phyloP scores from a whole-genome alignment of 2,797 vertebrate species.

The Enteromius trimaculatus region DNA sequence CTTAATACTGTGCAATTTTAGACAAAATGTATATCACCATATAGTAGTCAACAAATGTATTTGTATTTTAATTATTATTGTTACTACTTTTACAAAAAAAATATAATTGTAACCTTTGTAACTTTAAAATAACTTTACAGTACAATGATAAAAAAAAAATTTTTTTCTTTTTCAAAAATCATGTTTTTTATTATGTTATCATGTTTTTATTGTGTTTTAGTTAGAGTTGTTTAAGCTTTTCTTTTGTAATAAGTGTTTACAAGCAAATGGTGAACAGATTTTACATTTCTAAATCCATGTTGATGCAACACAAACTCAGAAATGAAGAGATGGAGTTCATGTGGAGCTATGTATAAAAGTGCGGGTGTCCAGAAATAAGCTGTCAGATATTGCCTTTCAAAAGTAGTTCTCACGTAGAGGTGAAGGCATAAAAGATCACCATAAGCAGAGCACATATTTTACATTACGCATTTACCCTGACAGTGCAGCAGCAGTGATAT shows the following conservation, averaged over 20 bases:
- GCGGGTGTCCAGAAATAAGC: constrained; percentile 1
- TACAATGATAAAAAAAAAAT: not conserved
- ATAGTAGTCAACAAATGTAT: not conserved
- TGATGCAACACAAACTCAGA: not conserved
- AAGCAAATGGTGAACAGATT: not conserved
- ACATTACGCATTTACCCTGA: not conserved
- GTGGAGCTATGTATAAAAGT: constrained; percentile 1
- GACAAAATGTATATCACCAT: not conserved
- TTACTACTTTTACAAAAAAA: not conserved
- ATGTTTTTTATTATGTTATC: no score
- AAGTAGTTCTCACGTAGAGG: not conserved
- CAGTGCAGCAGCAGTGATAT: not conserved
- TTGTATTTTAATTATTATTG: not conserved
- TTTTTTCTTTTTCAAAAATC: no score
- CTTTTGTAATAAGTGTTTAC: not conserved
- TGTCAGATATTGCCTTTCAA: not conserved
- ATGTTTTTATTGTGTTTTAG: no score
- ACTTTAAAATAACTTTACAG: not conserved
- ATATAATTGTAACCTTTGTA: not conserved
- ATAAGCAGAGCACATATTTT: not conserved
- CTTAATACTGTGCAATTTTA: not conserved
- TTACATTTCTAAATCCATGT: not conserved
- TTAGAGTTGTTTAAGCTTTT: not conserved
- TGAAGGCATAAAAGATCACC: constrained; percentile 2
- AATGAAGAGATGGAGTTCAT: not conserved